Evolutionary conservation across 2,888 invertebrate genomes (phyloP).

Genomic region (Ormyrus rosae): DNA sequence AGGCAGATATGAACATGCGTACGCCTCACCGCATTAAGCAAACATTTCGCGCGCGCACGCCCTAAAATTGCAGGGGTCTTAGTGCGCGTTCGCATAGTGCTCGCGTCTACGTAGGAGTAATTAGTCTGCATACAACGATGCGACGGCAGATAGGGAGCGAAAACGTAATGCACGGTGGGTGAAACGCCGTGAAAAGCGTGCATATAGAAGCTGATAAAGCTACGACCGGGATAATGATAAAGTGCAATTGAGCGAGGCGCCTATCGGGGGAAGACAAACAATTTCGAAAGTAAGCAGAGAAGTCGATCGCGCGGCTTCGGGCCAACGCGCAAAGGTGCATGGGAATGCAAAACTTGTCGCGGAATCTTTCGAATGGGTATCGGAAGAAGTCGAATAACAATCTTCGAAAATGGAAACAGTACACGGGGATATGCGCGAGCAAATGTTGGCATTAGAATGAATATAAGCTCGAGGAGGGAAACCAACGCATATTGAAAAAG

Average conservation of each 20-base stretch:
- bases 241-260: not conserved
- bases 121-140: constrained; percentile 42
- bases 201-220: not conserved
- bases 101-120: constrained; percentile 34
- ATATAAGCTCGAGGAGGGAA: too few relatives aligned
- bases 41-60: constrained; percentile 17
- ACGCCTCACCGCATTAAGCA: constrained; percentile 33
- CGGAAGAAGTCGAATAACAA: not conserved
- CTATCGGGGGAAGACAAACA: not conserved
- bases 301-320: not conserved
- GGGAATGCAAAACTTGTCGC: not conserved
- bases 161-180: not conserved
- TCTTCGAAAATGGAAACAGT: not conserved
- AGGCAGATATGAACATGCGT: constrained; percentile 30
- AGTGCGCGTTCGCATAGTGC: not conserved
- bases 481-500: too few relatives aligned
- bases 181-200: not conserved
- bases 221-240: not conserved
- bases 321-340: not conserved
- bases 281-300: constrained; percentile 20
- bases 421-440: not conserved
- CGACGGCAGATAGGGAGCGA: constrained; percentile 29
- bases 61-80: constrained; percentile 29
- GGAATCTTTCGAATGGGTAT: too few relatives aligned
- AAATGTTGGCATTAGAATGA: not conserved